These are phyloP conservation scores for Anguilla anguilla DNA, from an alignment of 2,797 vertebrate genomes.

Conservation along the genomic window DNA sequence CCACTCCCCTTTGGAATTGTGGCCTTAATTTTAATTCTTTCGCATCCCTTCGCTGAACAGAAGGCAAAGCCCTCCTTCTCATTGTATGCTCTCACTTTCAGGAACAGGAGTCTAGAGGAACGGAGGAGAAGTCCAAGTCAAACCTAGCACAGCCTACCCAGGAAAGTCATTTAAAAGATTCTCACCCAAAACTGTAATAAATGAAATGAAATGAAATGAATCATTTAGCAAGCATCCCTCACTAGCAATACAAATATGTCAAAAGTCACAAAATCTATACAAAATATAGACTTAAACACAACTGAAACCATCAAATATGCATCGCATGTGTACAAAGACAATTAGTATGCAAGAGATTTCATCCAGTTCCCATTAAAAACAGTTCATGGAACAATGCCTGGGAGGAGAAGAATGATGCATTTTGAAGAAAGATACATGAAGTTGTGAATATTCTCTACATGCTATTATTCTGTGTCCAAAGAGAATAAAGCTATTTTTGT, in stretches of 20 bases:
- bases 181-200: background rate
- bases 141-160: background rate
- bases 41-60: conserved; percentile 91
- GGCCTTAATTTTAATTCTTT: conserved; percentile 89
- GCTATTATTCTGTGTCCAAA: background rate
- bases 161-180: background rate
- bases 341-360: background rate
- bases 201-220: background rate
- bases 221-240: background rate
- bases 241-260: background rate
- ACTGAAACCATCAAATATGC: background rate
- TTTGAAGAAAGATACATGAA: background rate
- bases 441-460: background rate
- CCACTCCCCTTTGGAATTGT: conserved; percentile 77
- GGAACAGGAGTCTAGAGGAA: conserved; percentile 82
- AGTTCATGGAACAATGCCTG: background rate
- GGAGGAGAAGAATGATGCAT: background rate
- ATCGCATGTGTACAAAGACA: background rate
- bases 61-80: conserved; percentile 86
- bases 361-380: background rate
- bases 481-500: conserved; percentile 9
- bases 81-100: conserved; percentile 86
- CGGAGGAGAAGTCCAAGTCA: background rate
- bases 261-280: background rate
- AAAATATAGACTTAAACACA: background rate